Base-by-base conservation (phyloP, 2,888 invertebrate genomes). In the Mesorhabditis sp. region DNA sequence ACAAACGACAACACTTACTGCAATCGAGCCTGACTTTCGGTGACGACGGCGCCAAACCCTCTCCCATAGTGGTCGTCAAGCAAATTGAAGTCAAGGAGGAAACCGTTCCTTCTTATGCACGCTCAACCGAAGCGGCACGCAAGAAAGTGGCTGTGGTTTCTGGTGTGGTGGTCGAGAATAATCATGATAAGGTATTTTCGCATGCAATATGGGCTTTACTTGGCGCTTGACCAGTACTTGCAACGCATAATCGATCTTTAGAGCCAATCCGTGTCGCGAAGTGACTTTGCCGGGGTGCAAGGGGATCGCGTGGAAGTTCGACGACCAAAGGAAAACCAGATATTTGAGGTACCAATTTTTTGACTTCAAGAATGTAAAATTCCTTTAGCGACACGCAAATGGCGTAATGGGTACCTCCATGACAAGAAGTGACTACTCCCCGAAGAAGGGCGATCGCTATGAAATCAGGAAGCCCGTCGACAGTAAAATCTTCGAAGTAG, bases 11-110 rank as follows among this genome's bases (percentile, higher is more conserved):
- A 50, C 10, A 50, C 7, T 50, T 50, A n/a, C 58, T 50, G 58
- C 7, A 50, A 50, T 50, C 58, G 58, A 50, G 10, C n/a, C 58
- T 50, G n/a, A 50, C 58, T 50, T 50, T 50, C 58, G 58, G 58
- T n/a, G 58, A n/a, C n/a, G 58, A 50, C 1, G 58, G 2, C 7
- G 7, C 58, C 7, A 50, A 50, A 50, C n/a, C 58, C n/a, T 50
- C 58, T 50, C 58, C 58, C 7, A 13, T 2, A n/a, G 2, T n/a
- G 7, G 58, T 50, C 7, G n/a, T 13, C 7, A n/a, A 50, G n/a
- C 58, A 50, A 10, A 13, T 50, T n/a, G 58, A 50, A 50, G 58
- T 50, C 58, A 50, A 50, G 58, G n/a, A 13, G 7, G 58, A 50
- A 2, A n/a, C 58, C 7, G n/a, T n/a, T 50, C 58, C 58, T 13